Evolutionary conservation across 2,113 vertebrate species (phyloP), one percentile per base, ranked within the genome.

Genomic region (Nycticebus coucang): DNA sequence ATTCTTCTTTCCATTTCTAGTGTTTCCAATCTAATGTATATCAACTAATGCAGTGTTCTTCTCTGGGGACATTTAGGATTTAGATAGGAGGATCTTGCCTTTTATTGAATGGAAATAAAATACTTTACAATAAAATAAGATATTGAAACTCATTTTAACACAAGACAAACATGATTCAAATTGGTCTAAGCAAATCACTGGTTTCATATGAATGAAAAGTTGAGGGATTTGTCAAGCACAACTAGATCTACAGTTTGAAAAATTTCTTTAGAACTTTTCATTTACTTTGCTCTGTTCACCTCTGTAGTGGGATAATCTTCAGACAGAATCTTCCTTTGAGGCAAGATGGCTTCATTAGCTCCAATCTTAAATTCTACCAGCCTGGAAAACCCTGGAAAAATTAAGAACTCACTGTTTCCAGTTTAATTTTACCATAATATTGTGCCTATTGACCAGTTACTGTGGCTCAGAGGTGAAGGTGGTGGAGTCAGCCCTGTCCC

Each of bases 111-210:
- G 24, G 24, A 93, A 89, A 79, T 57, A 80, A 72, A 81, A 88
- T 77, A 59, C 77, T 81, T 93, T 92, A 79, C 59, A 72, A 77
- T 53, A 74, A 94, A 90, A 50, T 83, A 82, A 45, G 12, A 15
- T 45, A 30, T 37, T 37, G 13, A 0, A 89, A 62, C 37, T 35
- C 57, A 86, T 50, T 85, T 89, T 94, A 75, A 81, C 24, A 60
- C 2, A 55, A 83, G 82, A 84, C 19, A 93, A 91, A 69, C 69
- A 68, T 33, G 15, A 64, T 33, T 66, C 53, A 74, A 66, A 57
- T 10, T 81, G 68, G 14, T 55, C 62, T 87, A 80, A 90, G 50
- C 6, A 83, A 90, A 92, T 60, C 12, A 75, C 59, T 66, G 33
- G 15, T 92, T 92, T 77, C 37, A 75, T 24, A 35, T 21, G 64